Conservation (phyloP, 2,888 invertebrate species). For the Phaonia tiefii region DNA sequence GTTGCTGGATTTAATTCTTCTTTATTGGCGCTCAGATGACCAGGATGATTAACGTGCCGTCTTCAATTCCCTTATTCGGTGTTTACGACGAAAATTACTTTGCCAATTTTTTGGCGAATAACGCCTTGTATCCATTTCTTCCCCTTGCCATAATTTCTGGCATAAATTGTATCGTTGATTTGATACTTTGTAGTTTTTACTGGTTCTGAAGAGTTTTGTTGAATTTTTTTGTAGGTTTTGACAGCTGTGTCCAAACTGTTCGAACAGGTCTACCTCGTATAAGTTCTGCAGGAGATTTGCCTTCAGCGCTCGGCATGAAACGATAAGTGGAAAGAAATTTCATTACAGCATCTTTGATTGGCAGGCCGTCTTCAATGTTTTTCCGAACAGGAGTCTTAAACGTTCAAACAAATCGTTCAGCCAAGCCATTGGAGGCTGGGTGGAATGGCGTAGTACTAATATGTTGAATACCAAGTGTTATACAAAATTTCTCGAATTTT, state of each 20-base stretch:
- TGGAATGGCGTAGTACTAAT: slow-evolving; percentile 68
- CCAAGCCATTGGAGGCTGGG: slow-evolving; percentile 60
- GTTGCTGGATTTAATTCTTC: background rate
- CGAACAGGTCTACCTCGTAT: slow-evolving; percentile 46
- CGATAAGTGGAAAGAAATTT: slow-evolving; percentile 57
- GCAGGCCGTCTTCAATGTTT: slow-evolving; percentile 24
- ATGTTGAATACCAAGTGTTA: slow-evolving; percentile 68
- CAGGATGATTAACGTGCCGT: slow-evolving; percentile 37
- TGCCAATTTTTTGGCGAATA: slow-evolving; percentile 27
- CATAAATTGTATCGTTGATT: slow-evolving; percentile 24
- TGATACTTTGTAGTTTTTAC: slow-evolving; percentile 10
- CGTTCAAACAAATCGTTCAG: slow-evolving; percentile 44
- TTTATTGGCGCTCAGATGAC: background rate
- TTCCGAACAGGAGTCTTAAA: slow-evolving; percentile 34
- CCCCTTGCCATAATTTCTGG: slow-evolving; percentile 36
- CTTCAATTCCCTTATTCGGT: slow-evolving; percentile 17
- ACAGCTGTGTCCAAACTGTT: slow-evolving; percentile 41
- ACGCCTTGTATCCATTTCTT: slow-evolving; percentile 37
- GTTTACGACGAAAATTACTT: slow-evolving; percentile 29
- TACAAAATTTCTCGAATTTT: slow-evolving; percentile 68
- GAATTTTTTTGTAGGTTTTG: background rate
- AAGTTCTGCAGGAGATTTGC: slow-evolving; percentile 56
- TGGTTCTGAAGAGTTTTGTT: background rate
- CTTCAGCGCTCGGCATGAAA: slow-evolving; percentile 48
- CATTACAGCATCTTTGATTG: slow-evolving; percentile 28